Conservation (phyloP, 2,797 vertebrate species). For the Cryptoblepharus egeriae region DNA sequence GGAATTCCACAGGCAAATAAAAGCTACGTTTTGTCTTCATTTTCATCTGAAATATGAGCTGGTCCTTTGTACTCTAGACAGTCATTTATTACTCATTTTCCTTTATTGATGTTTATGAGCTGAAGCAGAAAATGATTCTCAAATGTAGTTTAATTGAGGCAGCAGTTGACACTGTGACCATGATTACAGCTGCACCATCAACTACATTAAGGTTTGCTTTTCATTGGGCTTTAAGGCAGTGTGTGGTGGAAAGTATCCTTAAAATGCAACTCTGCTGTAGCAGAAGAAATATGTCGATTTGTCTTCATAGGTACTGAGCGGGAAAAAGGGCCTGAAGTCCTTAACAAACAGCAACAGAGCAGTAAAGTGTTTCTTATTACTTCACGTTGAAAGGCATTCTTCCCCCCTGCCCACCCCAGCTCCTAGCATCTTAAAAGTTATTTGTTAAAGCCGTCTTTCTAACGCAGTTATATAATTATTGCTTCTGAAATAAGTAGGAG, state of each 20-base stretch:
- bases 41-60: constrained; percentile 90
- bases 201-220: constrained; percentile 75
- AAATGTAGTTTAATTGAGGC: constrained; percentile 87
- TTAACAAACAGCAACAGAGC: constrained; percentile 63
- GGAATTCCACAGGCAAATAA: constrained; percentile 88
- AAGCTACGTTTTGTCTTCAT: constrained; percentile 89
- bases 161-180: constrained; percentile 84
- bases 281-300: constrained; percentile 77
- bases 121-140: constrained; percentile 87
- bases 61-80: constrained; percentile 87
- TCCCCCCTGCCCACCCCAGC: not conserved
- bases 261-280: constrained; percentile 75
- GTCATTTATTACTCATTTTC: constrained; percentile 89
- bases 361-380: constrained; percentile 57
- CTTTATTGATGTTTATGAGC: constrained; percentile 89
- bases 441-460: constrained; percentile 47
- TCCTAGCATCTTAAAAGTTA: constrained; percentile 14
- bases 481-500: constrained; percentile 62
- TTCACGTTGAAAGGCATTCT: constrained; percentile 54
- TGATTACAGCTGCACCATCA: constrained; percentile 78
- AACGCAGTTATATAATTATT: constrained; percentile 45
- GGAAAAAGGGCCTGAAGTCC: constrained; percentile 47
- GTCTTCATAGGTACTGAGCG: constrained; percentile 76
- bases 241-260: constrained; percentile 68
- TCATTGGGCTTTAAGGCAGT: constrained; percentile 74